Conservation (phyloP, 2,888 invertebrate species). For the Aromia moschata region DNA sequence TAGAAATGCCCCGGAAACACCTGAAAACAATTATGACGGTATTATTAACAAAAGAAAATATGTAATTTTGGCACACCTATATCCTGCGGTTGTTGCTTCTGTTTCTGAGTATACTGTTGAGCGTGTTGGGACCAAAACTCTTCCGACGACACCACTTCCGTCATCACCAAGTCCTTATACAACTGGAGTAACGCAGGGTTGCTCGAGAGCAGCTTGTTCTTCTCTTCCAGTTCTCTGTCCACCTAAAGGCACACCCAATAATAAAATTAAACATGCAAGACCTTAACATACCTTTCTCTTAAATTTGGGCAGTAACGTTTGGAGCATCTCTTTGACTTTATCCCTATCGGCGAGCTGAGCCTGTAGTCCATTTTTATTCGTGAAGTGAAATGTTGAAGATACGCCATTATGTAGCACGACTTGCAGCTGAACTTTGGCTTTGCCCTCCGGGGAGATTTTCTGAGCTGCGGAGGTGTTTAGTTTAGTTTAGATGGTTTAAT, state of each 20-base stretch:
- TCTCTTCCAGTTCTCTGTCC: slow-evolving; percentile 62
- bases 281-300: slow-evolving; percentile 79
- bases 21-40: too few relatives aligned
- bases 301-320: slow-evolving; percentile 91
- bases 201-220: slow-evolving; percentile 81
- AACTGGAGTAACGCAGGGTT: slow-evolving; percentile 92
- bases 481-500: slow-evolving; percentile 4
- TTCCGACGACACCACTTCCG: slow-evolving; percentile 93
- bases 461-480: slow-evolving; percentile 66
- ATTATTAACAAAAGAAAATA: too few relatives aligned
- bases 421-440: slow-evolving; percentile 98
- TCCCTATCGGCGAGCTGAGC: slow-evolving; percentile 91
- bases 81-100: slow-evolving; percentile 80
- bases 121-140: slow-evolving; percentile 98
- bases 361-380: slow-evolving; percentile 83
- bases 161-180: slow-evolving; percentile 96
- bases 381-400: slow-evolving; percentile 97
- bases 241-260: slow-evolving; percentile 47
- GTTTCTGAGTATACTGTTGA: slow-evolving; percentile 74
- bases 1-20: slow-evolving; percentile 79
- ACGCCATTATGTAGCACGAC: slow-evolving; percentile 93
- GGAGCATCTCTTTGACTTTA: slow-evolving; percentile 90
- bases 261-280: neutral
- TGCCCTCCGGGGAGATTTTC: slow-evolving; percentile 96
- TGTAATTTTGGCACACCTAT: slow-evolving; percentile 80